Percentiles rank a stretch among this genome's conserved stretches.
Conservation (phyloP, 2,888 invertebrate species). For the Acronicta leporina region DNA sequence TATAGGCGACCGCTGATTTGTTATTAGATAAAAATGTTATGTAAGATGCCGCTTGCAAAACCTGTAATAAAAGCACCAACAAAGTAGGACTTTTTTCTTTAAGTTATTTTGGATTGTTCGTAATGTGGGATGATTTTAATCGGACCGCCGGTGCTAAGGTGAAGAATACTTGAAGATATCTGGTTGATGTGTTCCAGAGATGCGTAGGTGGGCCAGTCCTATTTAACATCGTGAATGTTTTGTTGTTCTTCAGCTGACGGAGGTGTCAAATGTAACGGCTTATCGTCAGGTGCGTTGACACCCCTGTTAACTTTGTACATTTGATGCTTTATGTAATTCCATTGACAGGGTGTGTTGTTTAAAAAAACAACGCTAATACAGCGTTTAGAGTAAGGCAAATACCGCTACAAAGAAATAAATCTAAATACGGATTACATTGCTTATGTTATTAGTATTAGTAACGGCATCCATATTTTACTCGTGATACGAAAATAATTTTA, state of each 20-base stretch:
- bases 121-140: constrained; percentile 49
- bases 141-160: constrained; percentile 36
- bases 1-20: constrained; percentile 59
- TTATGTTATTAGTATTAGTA: too few relatives aligned
- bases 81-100: constrained; percentile 41
- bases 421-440: too few relatives aligned
- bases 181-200: constrained; percentile 38
- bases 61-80: constrained; percentile 58
- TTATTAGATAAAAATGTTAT: constrained; percentile 59
- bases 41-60: constrained; percentile 51
- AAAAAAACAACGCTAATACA: too few relatives aligned
- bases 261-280: constrained; percentile 51
- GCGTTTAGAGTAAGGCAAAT: too few relatives aligned
- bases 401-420: too few relatives aligned
- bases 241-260: constrained; percentile 32
- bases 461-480: too few relatives aligned
- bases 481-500: too few relatives aligned
- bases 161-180: constrained; percentile 36
- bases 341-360: too few relatives aligned
- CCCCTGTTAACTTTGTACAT: constrained; percentile 38
- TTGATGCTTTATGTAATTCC: constrained; percentile 7
- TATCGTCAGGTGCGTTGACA: constrained; percentile 40
- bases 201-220: constrained; percentile 50
- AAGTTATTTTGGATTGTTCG: constrained; percentile 39
- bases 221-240: constrained; percentile 53